Base-by-base conservation (phyloP, 2,888 invertebrate species). In the Parelbella ahira region DNA sequence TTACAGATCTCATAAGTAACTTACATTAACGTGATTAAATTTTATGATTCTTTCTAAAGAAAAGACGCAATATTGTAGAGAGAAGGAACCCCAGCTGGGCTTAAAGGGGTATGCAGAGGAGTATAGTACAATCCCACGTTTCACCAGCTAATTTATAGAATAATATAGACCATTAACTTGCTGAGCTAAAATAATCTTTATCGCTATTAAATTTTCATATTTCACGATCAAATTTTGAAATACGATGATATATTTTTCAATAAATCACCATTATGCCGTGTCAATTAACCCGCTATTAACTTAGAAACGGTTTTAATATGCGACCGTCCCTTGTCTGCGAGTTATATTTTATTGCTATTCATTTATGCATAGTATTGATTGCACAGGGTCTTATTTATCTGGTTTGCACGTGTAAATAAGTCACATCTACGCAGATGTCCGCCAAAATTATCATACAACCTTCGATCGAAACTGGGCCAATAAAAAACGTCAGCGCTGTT, bases 351-450 rank as follows among this genome's bases (percentile, higher is more conserved):
- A 64, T 70, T 67, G 54, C 62, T 56, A 79, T 76, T 74, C 70
- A 79, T 79, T 74, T 80, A 80, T 79, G 73, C 77, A 70, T 64
- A 68, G 61, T 47, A 64, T 68, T 71, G 66, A 74, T 74, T 69
- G 68, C 61, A 54, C 37, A 47, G 50, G 51, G 50, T 48, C 38
- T 60, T 59, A 59, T 62, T 5, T 29, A 29, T n/a, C 9, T 47
- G 51, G 51, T 49, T 48, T 60, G 56, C 63, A 63, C 63, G 62
- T 63, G 65, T 59, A 60, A 45, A 20, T 27, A 11, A 9, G 9
- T 15, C 45, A 36, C 25, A 28, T 39, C 42, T 63, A 53, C 65
- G 61, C 56, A 63, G 61, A 63, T 60, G 65, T 58, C 58, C 58
- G 56, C 59, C 63, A 58, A 75, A 69, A 79, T 78, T 76, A 60